A percentile compares a stretch with the other conserved stretches of the same genome.
Evolutionary conservation across 2,888 invertebrate genomes (phyloP).

Genomic region (Agrochola macilenta): DNA sequence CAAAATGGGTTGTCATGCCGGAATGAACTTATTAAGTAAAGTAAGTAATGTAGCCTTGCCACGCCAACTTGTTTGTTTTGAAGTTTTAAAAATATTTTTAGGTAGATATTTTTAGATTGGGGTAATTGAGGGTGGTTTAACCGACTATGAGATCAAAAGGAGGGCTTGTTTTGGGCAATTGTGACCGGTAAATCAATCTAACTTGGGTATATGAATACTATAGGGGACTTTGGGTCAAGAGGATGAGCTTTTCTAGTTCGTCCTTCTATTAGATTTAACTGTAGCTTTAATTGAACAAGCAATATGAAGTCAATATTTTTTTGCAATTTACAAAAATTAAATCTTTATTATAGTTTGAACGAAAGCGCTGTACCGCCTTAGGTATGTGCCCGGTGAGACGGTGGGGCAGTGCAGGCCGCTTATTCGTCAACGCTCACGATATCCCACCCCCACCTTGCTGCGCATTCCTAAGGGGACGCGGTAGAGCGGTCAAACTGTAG

Average conservation of each 20-base stretch:
- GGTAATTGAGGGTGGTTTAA: neutral
- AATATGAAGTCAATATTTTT: neutral
- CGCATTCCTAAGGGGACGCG: no score
- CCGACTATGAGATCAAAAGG: constrained; percentile 38
- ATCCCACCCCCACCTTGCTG: no score
- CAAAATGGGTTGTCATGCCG: constrained; percentile 51
- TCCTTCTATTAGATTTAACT: neutral
- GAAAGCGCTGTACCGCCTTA: no score
- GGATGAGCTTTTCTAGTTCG: neutral
- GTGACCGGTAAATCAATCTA: neutral
- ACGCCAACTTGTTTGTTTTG: constrained; percentile 52
- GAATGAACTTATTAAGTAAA: constrained; percentile 51
- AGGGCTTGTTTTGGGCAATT: neutral
- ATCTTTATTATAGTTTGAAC: no score
- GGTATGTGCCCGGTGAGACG: no score
- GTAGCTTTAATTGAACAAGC: neutral
- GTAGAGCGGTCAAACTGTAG: no score
- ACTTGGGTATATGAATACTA: neutral
- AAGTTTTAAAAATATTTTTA: constrained; percentile 28
- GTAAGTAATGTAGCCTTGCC: constrained; percentile 38
- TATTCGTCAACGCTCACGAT: no score
- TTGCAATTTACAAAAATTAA: no score
- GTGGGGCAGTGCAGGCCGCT: no score
- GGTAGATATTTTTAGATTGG: constrained; percentile 45
- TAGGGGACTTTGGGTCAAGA: neutral